Conservation (phyloP, 1,140 invertebrate genomes). For the Drosophila dunni region DNA sequence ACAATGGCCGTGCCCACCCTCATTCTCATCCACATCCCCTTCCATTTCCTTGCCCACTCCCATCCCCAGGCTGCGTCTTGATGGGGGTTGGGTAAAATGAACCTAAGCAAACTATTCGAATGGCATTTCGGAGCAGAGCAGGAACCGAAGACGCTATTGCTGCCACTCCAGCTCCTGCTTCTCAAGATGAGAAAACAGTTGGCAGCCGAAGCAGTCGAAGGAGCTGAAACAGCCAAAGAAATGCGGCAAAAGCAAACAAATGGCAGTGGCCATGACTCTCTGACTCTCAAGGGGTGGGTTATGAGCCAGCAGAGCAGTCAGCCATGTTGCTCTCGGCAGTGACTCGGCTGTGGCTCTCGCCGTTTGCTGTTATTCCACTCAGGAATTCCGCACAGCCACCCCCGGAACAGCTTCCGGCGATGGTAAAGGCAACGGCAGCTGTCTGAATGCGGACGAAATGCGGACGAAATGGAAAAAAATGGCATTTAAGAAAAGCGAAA, state of each 20-base stretch:
- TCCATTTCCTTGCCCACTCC: neutral
- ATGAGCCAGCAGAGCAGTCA: constrained; percentile 51
- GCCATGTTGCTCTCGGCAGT: constrained; percentile 58
- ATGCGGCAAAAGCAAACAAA: constrained; percentile 80
- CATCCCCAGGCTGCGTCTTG: constrained; percentile 4
- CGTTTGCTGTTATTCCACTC: constrained; percentile 61
- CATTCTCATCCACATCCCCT: neutral
- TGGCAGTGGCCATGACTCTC: constrained; percentile 48
- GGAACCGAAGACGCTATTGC: constrained; percentile 63
- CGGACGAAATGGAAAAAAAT: constrained; percentile 81
- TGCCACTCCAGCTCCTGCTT: constrained; percentile 26
- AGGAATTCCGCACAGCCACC: constrained; percentile 75
- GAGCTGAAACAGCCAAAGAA: constrained; percentile 57
- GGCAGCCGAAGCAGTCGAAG: constrained; percentile 58
- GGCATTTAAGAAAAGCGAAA: constrained; percentile 83
- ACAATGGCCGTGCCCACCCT: constrained; percentile 71
- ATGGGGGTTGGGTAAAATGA: constrained; percentile 65
- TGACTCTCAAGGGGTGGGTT: constrained; percentile 57
- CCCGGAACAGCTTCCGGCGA: constrained; percentile 35
- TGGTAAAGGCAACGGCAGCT: constrained; percentile 17
- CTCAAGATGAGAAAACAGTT: constrained; percentile 60
- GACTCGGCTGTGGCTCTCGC: constrained; percentile 27
- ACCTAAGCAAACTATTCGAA: constrained; percentile 84
- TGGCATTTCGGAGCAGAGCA: constrained; percentile 64
- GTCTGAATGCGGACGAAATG: constrained; percentile 52